phyloP scores from a whole-genome alignment of 2,797 vertebrate genomes.

The Neomorphus geoffroyi region DNA sequence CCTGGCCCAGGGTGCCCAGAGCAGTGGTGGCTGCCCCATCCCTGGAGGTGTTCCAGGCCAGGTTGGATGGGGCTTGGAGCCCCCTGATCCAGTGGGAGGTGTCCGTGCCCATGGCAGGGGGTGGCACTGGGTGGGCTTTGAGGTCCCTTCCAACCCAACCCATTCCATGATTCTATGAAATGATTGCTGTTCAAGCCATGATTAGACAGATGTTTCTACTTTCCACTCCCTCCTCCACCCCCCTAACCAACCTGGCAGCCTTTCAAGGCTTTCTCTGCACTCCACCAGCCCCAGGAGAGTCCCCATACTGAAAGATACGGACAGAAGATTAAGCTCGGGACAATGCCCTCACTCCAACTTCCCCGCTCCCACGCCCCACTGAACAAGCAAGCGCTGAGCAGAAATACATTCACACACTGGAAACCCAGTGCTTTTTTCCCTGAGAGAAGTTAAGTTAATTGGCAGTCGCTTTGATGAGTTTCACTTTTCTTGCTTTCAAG shows the following conservation, averaged over 20 bases:
- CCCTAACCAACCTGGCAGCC: neutral
- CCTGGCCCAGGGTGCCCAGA: too few species aligned
- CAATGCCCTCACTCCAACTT: neutral
- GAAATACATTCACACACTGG: neutral
- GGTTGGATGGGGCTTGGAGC: too few species aligned
- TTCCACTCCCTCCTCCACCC: neutral
- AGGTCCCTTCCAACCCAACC: too few species aligned
- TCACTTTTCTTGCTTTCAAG: constrained; percentile 29
- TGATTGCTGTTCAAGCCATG: accelerated
- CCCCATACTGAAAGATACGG: neutral
- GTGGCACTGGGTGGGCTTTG: too few species aligned
- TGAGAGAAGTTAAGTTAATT: neutral
- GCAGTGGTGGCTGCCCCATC: too few species aligned
- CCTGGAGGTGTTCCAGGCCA: too few species aligned
- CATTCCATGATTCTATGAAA: neutral
- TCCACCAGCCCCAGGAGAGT: neutral
- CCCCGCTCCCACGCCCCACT: neutral
- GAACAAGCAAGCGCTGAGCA: neutral
- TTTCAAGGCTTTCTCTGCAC: neutral
- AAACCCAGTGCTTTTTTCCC: neutral
- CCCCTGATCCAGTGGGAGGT: too few species aligned
- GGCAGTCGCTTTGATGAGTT: neutral
- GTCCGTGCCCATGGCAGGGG: too few species aligned
- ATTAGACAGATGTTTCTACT: neutral
- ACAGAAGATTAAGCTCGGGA: neutral